Evolutionary conservation across 2,113 vertebrate species (phyloP).

Genomic region (Sinocyclocheilus anshuiensis): DNA sequence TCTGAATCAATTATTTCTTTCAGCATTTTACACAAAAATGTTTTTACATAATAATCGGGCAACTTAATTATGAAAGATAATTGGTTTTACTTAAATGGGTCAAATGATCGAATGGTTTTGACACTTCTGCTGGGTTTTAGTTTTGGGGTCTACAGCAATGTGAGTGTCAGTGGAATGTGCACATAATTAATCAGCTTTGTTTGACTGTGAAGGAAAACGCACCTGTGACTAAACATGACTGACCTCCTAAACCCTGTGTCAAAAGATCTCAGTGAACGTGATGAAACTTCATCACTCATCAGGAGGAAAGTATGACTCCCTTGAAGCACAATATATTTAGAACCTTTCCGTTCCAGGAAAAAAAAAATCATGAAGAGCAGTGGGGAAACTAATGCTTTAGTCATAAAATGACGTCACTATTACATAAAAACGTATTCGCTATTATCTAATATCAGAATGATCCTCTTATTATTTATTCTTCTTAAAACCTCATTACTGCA

Average conservation of each 20-base stretch:
- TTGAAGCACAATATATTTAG: conserved; percentile 16
- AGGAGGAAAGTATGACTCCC: conserved; percentile 33
- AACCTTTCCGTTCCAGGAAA: no score
- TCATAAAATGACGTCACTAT: background rate
- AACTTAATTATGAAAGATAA: background rate
- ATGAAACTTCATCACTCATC: conserved; percentile 28
- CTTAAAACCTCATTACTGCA: background rate
- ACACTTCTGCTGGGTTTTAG: background rate
- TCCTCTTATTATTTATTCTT: background rate
- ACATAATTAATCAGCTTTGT: conserved; percentile 52
- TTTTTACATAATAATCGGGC: background rate
- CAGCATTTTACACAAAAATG: no score
- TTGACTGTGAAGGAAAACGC: background rate
- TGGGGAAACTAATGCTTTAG: background rate
- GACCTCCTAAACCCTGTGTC: background rate
- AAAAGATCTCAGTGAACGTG: background rate
- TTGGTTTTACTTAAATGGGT: background rate
- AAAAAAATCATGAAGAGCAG: background rate
- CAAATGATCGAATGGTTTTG: background rate
- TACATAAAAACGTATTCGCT: background rate
- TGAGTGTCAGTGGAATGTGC: conserved; percentile 39
- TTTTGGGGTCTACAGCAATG: background rate
- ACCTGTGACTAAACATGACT: conserved; percentile 14
- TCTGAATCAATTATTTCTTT: no score
- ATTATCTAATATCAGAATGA: background rate